Evolutionary conservation across 2,888 invertebrate genomes (phyloP).

Genomic region (Aphidoletes aphidimyza): DNA sequence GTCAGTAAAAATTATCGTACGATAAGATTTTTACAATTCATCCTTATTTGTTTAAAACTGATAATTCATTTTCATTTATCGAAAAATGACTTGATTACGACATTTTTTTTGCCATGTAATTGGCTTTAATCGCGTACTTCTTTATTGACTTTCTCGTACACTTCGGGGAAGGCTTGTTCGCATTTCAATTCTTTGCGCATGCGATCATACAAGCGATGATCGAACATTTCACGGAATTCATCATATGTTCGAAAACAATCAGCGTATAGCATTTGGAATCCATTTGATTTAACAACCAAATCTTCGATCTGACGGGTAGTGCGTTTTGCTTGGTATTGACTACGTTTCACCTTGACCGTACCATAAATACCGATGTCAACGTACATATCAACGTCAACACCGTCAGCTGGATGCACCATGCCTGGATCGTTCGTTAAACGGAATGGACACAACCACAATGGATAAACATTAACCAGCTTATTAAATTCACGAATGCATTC

Average conservation of each 20-base stretch:
- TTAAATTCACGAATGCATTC: slow-evolving; percentile 74
- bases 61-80: not conserved
- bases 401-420: slow-evolving; percentile 72
- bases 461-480: slow-evolving; percentile 77
- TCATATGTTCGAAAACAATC: slow-evolving; percentile 79
- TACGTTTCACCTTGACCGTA: slow-evolving; percentile 71
- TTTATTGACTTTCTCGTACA: slow-evolving; percentile 79
- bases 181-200: slow-evolving; percentile 71
- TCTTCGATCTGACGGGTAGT: slow-evolving; percentile 77
- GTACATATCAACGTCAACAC: slow-evolving; percentile 69
- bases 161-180: slow-evolving; percentile 79
- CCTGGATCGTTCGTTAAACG: slow-evolving; percentile 76
- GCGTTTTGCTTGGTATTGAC: slow-evolving; percentile 70
- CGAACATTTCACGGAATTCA: slow-evolving; percentile 84
- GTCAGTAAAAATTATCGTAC: too few species aligned
- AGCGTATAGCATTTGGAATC: slow-evolving; percentile 87
- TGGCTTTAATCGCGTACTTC: slow-evolving; percentile 67
- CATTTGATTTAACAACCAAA: slow-evolving; percentile 75
- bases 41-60: too few species aligned
- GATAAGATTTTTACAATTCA: too few species aligned
- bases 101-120: too few species aligned
- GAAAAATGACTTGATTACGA: too few species aligned
- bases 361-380: slow-evolving; percentile 87
- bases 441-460: slow-evolving; percentile 86
- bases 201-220: slow-evolving; percentile 78